Conservation (phyloP, 2,888 invertebrate genomes). For the Hedya salicella region DNA sequence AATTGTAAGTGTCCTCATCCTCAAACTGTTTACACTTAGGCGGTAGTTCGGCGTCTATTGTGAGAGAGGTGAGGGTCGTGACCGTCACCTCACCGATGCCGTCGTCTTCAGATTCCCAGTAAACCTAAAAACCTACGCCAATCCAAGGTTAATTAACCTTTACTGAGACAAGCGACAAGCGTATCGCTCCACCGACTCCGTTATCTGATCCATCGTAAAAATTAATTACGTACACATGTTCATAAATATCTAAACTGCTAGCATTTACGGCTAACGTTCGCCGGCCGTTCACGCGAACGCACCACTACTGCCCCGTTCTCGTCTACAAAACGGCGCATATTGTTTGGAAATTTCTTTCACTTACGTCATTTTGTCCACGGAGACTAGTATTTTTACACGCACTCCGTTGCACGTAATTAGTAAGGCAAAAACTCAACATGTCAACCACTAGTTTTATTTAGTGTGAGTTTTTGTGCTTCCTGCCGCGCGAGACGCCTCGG, state of each 20-base stretch:
- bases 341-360: not conserved
- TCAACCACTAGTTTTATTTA: conserved; percentile 80
- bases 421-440: conserved; percentile 75
- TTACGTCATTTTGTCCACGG: conserved; percentile 13
- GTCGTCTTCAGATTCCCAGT: conserved; percentile 52
- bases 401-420: conserved; percentile 48
- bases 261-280: conserved; percentile 77
- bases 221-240: conserved; percentile 84
- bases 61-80: conserved; percentile 54
- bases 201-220: conserved; percentile 83
- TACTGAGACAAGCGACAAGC: conserved; percentile 69
- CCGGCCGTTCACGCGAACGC: conserved; percentile 67
- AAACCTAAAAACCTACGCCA: conserved; percentile 60
- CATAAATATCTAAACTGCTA: conserved; percentile 82
- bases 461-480: conserved; percentile 81
- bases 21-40: conserved; percentile 59
- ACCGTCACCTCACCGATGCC: conserved; percentile 47
- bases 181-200: conserved; percentile 75
- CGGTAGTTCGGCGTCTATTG: conserved; percentile 56
- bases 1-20: conserved; percentile 59
- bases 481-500: conserved; percentile 77
- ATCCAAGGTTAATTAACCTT: conserved; percentile 74
- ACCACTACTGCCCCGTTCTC: conserved; percentile 48
- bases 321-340: conserved; percentile 55
- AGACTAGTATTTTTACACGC: conserved; percentile 33